Evolutionary conservation across 2,113 vertebrate species (phyloP), one percentile per base, ranked within the genome.

Genomic region (Xiphias gladius): DNA sequence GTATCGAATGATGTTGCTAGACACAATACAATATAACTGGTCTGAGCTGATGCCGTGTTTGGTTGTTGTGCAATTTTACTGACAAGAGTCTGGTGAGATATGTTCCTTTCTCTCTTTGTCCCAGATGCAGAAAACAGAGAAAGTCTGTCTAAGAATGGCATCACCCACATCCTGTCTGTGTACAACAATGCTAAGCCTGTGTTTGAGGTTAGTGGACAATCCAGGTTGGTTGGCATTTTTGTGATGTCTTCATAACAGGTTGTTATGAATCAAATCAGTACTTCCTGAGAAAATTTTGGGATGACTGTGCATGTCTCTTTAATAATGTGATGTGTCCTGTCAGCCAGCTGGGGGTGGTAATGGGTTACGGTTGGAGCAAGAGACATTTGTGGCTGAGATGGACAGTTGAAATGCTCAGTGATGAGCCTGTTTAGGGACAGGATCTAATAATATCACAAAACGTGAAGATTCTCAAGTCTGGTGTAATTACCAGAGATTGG

Each of bases 151-250:
- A 93, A 90, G 81, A 95, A 96, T 4, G 94, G 96, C 3, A 95
- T 97, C 89, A 97, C 96, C 0, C 97, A 97, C 91, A 96, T 98
- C 89, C 88, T 97, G 57, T 97, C 97, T 0, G 84, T 97, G 55
- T 96, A 97, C 91, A 95, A 94, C 91, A 91, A 94, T 2, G 96
- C 97, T 52, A 94, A 94, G 48, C 96, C 97, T 0, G 89, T 96
- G 68, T 90, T 96, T 83, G 92, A 96, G 95, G 97, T 97, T 73
- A 76, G 93, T 85, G 52, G 52, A 67, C 65, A 61, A 37, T 68
- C 19, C 64, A 63, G 26, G 17, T 72, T 66, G 32, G 11, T 20
- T 62, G 32, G 8, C 30, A 3, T 28, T 57, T 55, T 61, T 59
- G 7, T 3, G 0, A 11, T 28, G 16, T 48, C 14, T 35, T 54